phyloP scores from a whole-genome alignment of 2,888 invertebrate genomes.

The Oscheius sp. region DNA sequence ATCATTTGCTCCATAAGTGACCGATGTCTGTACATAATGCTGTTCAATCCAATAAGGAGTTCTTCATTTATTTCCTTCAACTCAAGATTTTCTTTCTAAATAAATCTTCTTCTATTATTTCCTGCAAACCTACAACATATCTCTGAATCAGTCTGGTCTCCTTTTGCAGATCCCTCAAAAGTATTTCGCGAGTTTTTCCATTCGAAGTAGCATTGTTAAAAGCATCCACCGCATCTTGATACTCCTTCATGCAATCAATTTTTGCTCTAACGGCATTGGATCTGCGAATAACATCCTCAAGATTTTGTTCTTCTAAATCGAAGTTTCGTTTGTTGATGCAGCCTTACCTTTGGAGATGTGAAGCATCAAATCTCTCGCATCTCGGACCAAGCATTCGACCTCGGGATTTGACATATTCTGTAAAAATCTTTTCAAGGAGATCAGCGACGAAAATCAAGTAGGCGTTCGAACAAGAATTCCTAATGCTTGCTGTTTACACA shows the following conservation, averaged over 20 bases:
- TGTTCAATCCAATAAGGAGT: not conserved
- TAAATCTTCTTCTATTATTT: not conserved
- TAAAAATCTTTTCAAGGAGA: too few relatives aligned
- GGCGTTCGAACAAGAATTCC: too few relatives aligned
- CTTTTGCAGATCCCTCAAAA: slow-evolving; percentile 40
- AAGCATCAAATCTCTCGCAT: slow-evolving; percentile 9
- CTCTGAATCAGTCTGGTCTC: slow-evolving; percentile 46
- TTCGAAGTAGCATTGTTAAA: slow-evolving; percentile 32
- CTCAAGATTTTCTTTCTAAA: slow-evolving; percentile 19
- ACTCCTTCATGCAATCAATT: slow-evolving; percentile 33
- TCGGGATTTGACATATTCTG: slow-evolving; percentile 19
- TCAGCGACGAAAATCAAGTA: too few relatives aligned
- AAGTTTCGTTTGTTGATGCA: not conserved
- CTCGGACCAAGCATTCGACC: slow-evolving; percentile 9
- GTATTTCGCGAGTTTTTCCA: slow-evolving; percentile 38
- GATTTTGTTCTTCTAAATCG: slow-evolving; percentile 33
- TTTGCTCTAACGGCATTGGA: slow-evolving; percentile 33
- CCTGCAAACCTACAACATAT: slow-evolving; percentile 26
- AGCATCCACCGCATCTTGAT: slow-evolving; percentile 5
- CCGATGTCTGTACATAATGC: slow-evolving; percentile 8
- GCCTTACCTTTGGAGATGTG: not conserved
- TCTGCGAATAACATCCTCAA: slow-evolving; percentile 36
- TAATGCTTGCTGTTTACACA: too few relatives aligned
- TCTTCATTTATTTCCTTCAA: slow-evolving; percentile 15
- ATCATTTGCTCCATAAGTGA: slow-evolving; percentile 12